Percentiles rank a stretch among this genome's conserved stretches.
Conservation (phyloP, 2,797 vertebrate genomes). For the Rhynchonycteris naso region DNA sequence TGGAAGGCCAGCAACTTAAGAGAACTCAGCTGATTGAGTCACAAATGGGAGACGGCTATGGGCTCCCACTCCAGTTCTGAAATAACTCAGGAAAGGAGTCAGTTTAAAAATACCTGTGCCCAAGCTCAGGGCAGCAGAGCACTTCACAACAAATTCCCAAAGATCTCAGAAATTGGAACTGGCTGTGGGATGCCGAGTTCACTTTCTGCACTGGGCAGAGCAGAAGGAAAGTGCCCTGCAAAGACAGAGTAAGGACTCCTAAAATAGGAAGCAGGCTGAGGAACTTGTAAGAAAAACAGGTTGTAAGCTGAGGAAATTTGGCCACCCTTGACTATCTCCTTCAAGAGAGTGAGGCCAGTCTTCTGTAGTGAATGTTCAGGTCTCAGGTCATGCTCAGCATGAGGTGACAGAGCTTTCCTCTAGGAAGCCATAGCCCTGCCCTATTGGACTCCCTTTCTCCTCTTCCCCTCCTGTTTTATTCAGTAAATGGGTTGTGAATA, state of each 20-base stretch:
- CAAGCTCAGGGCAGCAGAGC: neutral
- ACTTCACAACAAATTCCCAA: neutral
- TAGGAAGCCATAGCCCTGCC: neutral
- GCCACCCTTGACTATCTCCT: neutral
- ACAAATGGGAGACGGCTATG: neutral
- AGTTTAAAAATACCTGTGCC: conserved; percentile 52
- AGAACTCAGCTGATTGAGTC: neutral
- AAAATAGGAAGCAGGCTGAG: neutral
- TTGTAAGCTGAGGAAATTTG: neutral
- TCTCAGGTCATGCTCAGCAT: neutral
- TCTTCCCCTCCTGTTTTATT: neutral
- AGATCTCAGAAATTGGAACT: neutral
- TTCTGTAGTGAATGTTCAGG: neutral
- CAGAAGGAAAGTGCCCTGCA: neutral
- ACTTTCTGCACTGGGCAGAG: neutral
- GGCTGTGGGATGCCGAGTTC: neutral
- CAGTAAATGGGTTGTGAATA: neutral
- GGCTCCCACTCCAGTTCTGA: neutral
- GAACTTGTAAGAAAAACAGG: neutral
- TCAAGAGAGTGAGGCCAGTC: neutral
- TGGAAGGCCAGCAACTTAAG: neutral
- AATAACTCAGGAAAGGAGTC: conserved; percentile 32
- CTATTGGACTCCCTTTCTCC: neutral
- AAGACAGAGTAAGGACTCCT: neutral
- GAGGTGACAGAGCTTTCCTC: neutral